Percentiles rank a stretch among this genome's conserved stretches.
These are phyloP conservation scores for Drosophila yakuba DNA, from an alignment of 1,140 invertebrate species.

Conservation along the genomic window DNA sequence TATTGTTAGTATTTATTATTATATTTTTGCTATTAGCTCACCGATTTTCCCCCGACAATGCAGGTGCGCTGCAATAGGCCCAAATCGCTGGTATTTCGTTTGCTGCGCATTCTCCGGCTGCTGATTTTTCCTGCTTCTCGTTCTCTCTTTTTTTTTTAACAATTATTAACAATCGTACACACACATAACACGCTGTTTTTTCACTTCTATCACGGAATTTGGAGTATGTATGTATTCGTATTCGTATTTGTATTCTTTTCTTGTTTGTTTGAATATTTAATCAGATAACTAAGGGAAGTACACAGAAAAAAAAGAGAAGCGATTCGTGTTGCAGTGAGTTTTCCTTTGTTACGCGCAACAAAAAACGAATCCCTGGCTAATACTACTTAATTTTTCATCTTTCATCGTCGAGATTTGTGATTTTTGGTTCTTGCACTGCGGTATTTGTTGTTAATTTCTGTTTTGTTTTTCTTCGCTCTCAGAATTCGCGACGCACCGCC, in stretches of 20 bases:
- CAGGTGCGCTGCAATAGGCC: constrained; percentile 61
- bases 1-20: constrained; percentile 9
- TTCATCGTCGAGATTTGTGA: constrained; percentile 10
- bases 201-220: constrained; percentile 14
- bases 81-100: constrained; percentile 75
- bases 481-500: constrained; percentile 64
- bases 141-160: constrained; percentile 2
- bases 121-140: constrained; percentile 13
- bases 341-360: background rate
- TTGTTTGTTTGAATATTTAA: constrained; percentile 15
- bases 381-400: constrained; percentile 3
- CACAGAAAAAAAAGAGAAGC: constrained; percentile 18
- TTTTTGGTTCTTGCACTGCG: constrained; percentile 5
- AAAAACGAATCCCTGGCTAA: constrained; percentile 1
- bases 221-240: constrained; percentile 20
- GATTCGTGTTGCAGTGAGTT: background rate
- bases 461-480: constrained; percentile 43
- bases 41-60: constrained; percentile 76
- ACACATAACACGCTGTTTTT: constrained; percentile 10
- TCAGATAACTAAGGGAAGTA: constrained; percentile 13
- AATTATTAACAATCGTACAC: constrained; percentile 28
- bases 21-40: constrained; percentile 54
- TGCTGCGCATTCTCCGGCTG: constrained; percentile 66
- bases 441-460: background rate
- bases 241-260: background rate